Evolutionary conservation across 1,140 invertebrate genomes (phyloP).

Genomic region (Argopecten irradians): DNA sequence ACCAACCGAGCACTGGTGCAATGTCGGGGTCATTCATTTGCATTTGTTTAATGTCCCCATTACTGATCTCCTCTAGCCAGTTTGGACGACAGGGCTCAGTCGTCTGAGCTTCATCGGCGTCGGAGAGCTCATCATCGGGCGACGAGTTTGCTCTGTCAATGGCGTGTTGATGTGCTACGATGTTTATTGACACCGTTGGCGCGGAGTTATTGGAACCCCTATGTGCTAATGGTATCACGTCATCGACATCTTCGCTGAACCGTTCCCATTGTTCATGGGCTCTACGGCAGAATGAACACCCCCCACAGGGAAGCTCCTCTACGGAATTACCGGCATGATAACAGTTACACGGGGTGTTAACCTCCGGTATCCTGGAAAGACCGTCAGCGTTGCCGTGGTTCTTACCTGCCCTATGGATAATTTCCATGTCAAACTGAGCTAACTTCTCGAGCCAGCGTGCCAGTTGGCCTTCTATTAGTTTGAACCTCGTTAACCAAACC

Average conservation of each 20-base stretch:
- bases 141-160: no score
- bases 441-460: neutral
- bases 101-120: neutral
- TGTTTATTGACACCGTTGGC: neutral
- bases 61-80: neutral
- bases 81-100: neutral
- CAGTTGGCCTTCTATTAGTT: neutral
- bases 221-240: conserved; percentile 37
- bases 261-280: conserved; percentile 33
- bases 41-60: no score
- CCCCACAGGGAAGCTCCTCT: conserved; percentile 32
- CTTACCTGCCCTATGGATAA: neutral
- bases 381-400: neutral
- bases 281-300: conserved; percentile 34
- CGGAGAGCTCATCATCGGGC: no score
- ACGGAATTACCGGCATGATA: neutral
- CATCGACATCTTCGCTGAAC: conserved; percentile 42
- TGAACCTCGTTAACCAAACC: neutral
- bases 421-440: neutral
- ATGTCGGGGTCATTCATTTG: no score
- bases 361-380: neutral
- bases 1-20: no score
- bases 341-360: neutral
- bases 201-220: neutral
- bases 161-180: no score